These are phyloP conservation scores for Dryobates pubescens DNA, from an alignment of 2,797 vertebrate genomes.

Conservation along the genomic window DNA sequence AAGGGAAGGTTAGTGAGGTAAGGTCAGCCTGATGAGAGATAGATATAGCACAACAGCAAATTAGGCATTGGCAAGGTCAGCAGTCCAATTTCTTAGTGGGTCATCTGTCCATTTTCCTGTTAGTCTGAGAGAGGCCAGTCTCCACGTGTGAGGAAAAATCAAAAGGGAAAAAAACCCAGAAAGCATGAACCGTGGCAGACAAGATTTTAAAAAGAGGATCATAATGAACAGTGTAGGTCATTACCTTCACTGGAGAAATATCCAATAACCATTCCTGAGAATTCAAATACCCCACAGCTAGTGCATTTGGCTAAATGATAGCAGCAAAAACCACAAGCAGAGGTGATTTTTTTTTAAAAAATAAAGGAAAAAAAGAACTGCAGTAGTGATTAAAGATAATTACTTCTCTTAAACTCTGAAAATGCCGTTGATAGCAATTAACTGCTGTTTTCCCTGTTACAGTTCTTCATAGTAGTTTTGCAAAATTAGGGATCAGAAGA, in stretches of 20 bases:
- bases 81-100: background rate
- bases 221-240: background rate
- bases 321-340: background rate
- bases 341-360: background rate
- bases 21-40: background rate
- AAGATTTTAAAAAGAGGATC: background rate
- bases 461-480: background rate
- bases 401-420: background rate
- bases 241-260: background rate
- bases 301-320: background rate
- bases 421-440: background rate
- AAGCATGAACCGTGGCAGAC: background rate
- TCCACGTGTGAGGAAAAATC: background rate
- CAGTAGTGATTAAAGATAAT: background rate
- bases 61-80: background rate
- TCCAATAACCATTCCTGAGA: background rate
- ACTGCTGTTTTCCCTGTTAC: background rate
- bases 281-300: background rate
- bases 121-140: background rate
- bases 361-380: background rate
- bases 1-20: background rate
- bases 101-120: background rate
- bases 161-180: background rate
- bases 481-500: background rate
- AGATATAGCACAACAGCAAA: constrained; percentile 5